Evolutionary conservation across 2,797 vertebrate species (phyloP).

Genomic region (Acanthornis magna): DNA sequence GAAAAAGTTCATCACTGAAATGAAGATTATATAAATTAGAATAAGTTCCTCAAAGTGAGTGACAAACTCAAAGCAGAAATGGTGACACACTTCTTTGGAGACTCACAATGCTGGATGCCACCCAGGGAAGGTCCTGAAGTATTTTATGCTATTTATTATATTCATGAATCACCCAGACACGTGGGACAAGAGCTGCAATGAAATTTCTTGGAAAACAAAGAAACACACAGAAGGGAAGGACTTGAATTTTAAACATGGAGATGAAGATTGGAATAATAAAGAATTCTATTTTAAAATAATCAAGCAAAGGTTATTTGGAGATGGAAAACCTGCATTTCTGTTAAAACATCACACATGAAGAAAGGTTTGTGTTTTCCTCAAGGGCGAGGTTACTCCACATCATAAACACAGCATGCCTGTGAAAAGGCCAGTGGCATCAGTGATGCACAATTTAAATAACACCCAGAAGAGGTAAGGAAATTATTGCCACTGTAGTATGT

Average conservation of each 20-base stretch:
- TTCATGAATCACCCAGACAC: fast-evolving
- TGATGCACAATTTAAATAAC: background rate
- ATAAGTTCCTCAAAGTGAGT: background rate
- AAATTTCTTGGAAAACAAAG: background rate
- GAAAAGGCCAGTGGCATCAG: background rate
- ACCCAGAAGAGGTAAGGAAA: background rate
- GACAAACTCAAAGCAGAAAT: background rate
- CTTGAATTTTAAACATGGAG: background rate
- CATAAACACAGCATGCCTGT: background rate
- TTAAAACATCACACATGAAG: background rate
- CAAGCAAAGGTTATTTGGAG: background rate
- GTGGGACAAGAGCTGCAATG: background rate
- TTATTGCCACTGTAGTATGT: background rate
- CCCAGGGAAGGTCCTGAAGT: background rate
- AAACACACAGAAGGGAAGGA: background rate
- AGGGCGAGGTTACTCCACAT: background rate
- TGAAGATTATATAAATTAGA: background rate
- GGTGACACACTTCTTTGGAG: background rate
- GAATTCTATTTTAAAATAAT: background rate
- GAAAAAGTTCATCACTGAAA: background rate
- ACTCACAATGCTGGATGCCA: background rate
- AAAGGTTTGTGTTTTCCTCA: background rate
- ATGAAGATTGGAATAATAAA: background rate
- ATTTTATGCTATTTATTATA: background rate
- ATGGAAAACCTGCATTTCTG: background rate